Conservation (phyloP, 2,113 vertebrate genomes). For the Mastomys natalensis region DNA sequence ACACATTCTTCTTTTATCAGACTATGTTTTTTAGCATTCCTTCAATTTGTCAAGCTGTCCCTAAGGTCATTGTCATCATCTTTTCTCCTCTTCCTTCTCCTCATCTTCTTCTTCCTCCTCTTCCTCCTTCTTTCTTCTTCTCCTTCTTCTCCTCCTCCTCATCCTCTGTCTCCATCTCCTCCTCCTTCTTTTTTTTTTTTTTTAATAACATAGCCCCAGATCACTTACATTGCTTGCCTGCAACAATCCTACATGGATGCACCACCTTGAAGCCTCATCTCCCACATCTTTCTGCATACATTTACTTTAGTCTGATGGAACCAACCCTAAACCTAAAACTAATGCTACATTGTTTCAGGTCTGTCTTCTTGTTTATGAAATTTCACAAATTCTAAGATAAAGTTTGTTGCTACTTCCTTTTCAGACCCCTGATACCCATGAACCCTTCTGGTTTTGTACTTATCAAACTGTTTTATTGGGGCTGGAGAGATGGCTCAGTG, state of each 20-base stretch:
- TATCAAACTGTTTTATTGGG: not conserved
- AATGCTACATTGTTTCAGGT: not conserved
- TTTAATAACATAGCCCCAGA: not conserved
- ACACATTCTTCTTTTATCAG: not conserved
- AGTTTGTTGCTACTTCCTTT: not conserved
- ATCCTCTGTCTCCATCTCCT: too few relatives aligned
- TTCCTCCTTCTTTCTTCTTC: too few relatives aligned
- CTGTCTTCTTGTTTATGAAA: not conserved
- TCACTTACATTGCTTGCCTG: not conserved
- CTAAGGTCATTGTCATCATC: too few relatives aligned
- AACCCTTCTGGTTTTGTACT: not conserved
- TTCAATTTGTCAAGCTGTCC: not conserved
- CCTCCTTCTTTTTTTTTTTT: not conserved
- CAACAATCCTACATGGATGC: not conserved
- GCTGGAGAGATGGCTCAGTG: not conserved
- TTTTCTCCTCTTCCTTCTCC: not conserved
- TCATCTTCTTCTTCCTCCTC: not conserved
- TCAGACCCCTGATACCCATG: not conserved
- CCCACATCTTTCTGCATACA: not conserved
- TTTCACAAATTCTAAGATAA: not conserved
- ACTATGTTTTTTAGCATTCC: not conserved
- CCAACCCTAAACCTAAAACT: not conserved
- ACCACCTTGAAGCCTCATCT: not conserved
- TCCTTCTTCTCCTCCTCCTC: not conserved
- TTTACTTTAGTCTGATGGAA: not conserved